Base-by-base conservation (phyloP, 1,140 invertebrate genomes). In the Heliothis virescens region DNA sequence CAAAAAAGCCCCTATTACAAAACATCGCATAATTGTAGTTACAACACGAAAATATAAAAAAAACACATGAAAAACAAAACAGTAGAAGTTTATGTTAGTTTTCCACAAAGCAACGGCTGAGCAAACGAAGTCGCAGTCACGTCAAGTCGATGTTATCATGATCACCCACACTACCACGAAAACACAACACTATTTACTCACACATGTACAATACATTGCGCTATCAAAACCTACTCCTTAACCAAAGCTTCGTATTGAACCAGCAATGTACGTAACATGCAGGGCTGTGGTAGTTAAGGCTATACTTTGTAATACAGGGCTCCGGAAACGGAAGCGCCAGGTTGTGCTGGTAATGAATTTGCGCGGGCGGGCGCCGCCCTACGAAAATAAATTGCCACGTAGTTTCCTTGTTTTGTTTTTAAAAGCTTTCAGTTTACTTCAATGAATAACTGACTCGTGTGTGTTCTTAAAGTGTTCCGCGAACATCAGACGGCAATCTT, bases 311-410 rank as follows among this genome's bases (percentile, higher is more conserved):
- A 79, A 77, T 85, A 78, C 15, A 69, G 81, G 82, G 84, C 83
- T 79, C 81, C 88, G 91, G 91, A 93, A 93, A 89, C 93, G 92
- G 91, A 93, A 94, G 92, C 91, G 86, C 87, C 86, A 89, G 88
- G 82, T 90, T 92, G 88, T 90, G 88, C 84, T 87, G 82, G 89
- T 94, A 94, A 93, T 94, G 91, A 94, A 94, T 93, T 93, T 89
- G 92, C 93, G 90, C 89, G 90, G 90, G 92, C 85, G 88, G 89
- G 84, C 87, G 87, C 86, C 91, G 91, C 89, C 88, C 87, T 85
- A 88, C 77, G 85, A 89, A 90, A 92, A 92, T 92, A 90, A 91
- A 93, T 93, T 89, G 83, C 90, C 80, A 77, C 67, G 67, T 87
- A 88, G 86, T 89, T 90, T 86, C 86, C 86, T 86, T 91, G 86